Evolutionary conservation across 2,888 invertebrate genomes (phyloP).

Genomic region (Gymnocheta viridis): DNA sequence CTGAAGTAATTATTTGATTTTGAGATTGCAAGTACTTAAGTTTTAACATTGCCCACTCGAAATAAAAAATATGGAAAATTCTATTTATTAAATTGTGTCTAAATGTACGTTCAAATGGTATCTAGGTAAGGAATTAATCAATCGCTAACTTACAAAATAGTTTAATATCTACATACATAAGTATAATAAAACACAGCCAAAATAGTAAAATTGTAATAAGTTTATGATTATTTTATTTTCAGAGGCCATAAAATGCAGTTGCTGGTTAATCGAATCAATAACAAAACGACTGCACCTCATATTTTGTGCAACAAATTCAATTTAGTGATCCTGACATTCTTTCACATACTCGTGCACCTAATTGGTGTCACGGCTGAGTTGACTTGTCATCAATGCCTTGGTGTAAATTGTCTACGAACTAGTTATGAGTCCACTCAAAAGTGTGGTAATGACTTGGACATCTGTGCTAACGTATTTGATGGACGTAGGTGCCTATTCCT

Average conservation of each 20-base stretch:
- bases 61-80: slow-evolving; percentile 47
- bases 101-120: not conserved
- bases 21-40: slow-evolving; percentile 19
- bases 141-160: not conserved
- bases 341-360: slow-evolving; percentile 43
- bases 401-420: slow-evolving; percentile 77
- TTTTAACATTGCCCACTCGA: slow-evolving; percentile 43
- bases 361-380: slow-evolving; percentile 72
- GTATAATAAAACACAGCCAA: not conserved
- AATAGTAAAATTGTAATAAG: not conserved
- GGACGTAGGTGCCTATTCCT: slow-evolving; percentile 72
- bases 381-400: slow-evolving; percentile 76
- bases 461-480: slow-evolving; percentile 77
- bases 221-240: slow-evolving; percentile 21
- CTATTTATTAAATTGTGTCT: slow-evolving; percentile 17
- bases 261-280: not conserved
- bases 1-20: slow-evolving; percentile 3
- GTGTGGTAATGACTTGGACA: slow-evolving; percentile 78
- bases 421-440: slow-evolving; percentile 69
- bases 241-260: slow-evolving; percentile 56
- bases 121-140: not conserved
- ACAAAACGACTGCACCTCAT: slow-evolving; percentile 7
- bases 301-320: slow-evolving; percentile 3
- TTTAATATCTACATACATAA: not conserved
- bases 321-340: slow-evolving; percentile 18